These are phyloP conservation scores for Hylyphantes graminicola DNA, from an alignment of 1,140 invertebrate genomes.

Conservation along the genomic window DNA sequence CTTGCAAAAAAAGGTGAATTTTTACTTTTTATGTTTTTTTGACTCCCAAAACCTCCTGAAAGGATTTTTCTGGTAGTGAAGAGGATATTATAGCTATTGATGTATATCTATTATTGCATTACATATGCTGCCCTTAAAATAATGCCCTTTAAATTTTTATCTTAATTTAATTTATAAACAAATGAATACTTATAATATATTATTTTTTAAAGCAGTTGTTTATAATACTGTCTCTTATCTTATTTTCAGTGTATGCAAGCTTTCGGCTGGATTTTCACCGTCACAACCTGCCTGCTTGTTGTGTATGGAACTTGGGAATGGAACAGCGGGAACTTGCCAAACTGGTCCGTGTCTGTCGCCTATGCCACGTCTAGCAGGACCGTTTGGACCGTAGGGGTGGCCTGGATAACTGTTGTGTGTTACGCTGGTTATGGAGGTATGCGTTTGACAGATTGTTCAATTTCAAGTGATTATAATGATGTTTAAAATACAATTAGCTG, in stretches of 20 bases:
- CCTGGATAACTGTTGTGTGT: constrained; percentile 58
- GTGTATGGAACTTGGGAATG: constrained; percentile 56
- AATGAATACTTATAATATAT: too few relatives aligned
- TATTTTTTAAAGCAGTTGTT: background rate
- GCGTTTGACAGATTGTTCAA: background rate
- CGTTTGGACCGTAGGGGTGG: constrained; percentile 57
- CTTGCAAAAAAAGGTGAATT: too few relatives aligned
- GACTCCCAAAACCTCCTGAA: too few relatives aligned
- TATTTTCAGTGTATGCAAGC: constrained; percentile 39
- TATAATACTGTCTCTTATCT: background rate
- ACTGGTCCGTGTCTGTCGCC: constrained; percentile 44
- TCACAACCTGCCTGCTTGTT: constrained; percentile 14
- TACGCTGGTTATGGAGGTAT: constrained; percentile 60
- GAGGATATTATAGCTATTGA: too few relatives aligned
- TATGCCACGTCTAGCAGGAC: constrained; percentile 58
- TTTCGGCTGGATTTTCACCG: constrained; percentile 36
- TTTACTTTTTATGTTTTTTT: too few relatives aligned
- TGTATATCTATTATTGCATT: too few relatives aligned
- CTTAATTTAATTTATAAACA: too few relatives aligned
- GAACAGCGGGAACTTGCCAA: constrained; percentile 57
- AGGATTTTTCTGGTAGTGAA: too few relatives aligned
- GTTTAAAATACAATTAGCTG: too few relatives aligned
- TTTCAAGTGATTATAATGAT: too few relatives aligned
- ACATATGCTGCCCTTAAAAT: too few relatives aligned
- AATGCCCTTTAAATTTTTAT: too few relatives aligned